These are phyloP conservation scores for Nemurella pictetii DNA, from an alignment of 2,888 invertebrate species.

Conservation along the genomic window DNA sequence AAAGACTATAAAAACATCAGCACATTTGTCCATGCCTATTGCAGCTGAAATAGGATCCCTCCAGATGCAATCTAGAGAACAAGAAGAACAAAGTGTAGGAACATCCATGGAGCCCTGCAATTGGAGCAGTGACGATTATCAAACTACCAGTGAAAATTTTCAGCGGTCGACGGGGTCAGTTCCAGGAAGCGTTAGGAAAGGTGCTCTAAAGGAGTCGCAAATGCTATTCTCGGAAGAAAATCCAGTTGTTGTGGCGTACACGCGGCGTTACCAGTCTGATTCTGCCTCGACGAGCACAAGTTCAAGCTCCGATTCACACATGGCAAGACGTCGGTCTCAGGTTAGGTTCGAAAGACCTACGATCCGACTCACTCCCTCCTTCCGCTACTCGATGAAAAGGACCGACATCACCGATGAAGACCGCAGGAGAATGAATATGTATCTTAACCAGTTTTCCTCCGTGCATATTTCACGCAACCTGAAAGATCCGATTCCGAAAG, in stretches of 20 bases:
- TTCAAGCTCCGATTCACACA: background rate
- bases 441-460: conserved; percentile 24
- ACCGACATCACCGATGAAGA: background rate
- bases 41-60: too few species aligned
- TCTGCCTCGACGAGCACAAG: too few species aligned
- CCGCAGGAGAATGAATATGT: background rate
- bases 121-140: background rate
- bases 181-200: background rate
- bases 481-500: conserved; percentile 27
- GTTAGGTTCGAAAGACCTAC: background rate
- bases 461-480: conserved; percentile 8
- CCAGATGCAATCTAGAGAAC: too few species aligned
- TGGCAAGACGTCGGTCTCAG: background rate
- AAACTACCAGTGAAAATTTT: background rate
- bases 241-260: background rate
- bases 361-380: background rate
- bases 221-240: background rate
- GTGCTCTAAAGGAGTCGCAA: background rate
- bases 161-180: background rate
- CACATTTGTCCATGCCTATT: too few species aligned
- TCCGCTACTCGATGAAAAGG: background rate
- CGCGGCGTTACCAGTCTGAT: background rate
- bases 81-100: too few species aligned
- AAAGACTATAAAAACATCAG: too few species aligned
- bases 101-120: too few species aligned